Percentiles rank a stretch among this genome's conserved stretches.
These are phyloP conservation scores for Polypterus bichir DNA, from an alignment of 2,113 vertebrate genomes.

Conservation along the genomic window DNA sequence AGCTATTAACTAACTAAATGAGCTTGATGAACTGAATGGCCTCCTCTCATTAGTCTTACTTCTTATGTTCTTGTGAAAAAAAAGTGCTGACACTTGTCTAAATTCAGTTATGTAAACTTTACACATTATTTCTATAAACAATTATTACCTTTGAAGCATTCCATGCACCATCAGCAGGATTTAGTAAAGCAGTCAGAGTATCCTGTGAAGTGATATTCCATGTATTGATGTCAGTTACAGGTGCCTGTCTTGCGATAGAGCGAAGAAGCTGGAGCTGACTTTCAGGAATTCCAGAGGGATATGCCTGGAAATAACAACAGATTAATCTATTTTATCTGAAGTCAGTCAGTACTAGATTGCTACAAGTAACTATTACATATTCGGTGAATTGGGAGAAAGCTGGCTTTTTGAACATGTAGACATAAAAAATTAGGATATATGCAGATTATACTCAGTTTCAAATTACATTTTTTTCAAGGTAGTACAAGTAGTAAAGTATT, in stretches of 20 bases:
- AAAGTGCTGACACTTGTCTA: too few relatives aligned
- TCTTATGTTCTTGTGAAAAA: too few relatives aligned
- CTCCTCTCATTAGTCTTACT: too few relatives aligned
- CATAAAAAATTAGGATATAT: neutral
- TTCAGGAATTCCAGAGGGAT: slow-evolving; percentile 31
- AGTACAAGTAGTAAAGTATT: too few relatives aligned
- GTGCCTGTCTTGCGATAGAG: slow-evolving; percentile 32
- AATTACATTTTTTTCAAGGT: neutral
- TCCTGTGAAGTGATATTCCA: slow-evolving; percentile 45
- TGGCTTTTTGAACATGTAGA: neutral
- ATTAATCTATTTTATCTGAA: neutral
- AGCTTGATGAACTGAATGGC: too few relatives aligned
- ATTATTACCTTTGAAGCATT: slow-evolving; percentile 28
- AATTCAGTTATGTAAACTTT: too few relatives aligned
- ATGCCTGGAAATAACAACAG: slow-evolving; percentile 28
- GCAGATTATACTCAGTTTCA: slow-evolving; percentile 6
- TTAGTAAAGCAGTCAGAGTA: slow-evolving; percentile 41
- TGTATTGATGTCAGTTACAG: slow-evolving; percentile 23
- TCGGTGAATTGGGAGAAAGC: neutral
- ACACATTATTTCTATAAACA: too few relatives aligned
- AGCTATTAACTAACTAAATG: too few relatives aligned
- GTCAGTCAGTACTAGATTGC: neutral
- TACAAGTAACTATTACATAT: neutral
- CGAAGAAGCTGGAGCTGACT: slow-evolving; percentile 35
- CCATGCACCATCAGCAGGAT: slow-evolving; percentile 30